Percentiles rank a stretch among this genome's conserved stretches.
phyloP scores from a whole-genome alignment of 2,113 vertebrate genomes.

The Ahaetulla prasina region DNA sequence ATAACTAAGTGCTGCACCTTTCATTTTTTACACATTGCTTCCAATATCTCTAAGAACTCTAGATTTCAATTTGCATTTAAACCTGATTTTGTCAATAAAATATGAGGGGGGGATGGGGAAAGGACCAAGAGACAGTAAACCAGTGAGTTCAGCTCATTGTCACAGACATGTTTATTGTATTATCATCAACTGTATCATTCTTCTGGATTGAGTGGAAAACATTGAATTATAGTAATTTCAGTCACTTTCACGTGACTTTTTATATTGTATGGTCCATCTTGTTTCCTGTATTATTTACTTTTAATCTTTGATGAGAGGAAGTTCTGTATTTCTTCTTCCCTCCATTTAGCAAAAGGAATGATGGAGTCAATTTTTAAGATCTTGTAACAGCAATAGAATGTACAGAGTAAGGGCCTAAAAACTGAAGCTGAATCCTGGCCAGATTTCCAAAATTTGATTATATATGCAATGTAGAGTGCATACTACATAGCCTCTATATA shows the following conservation, averaged over 20 bases:
- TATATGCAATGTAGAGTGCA: background rate
- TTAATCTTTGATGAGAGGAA: background rate
- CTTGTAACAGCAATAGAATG: background rate
- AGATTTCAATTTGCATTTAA: background rate
- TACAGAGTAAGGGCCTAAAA: background rate
- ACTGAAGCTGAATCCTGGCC: background rate
- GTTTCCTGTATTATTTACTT: background rate
- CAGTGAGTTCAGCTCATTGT: background rate
- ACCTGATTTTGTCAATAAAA: background rate
- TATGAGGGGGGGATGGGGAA: too few relatives aligned
- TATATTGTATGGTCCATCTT: background rate
- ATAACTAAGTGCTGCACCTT: background rate
- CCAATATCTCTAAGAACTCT: conserved; percentile 12
- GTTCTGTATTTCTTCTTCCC: background rate
- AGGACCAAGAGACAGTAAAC: background rate
- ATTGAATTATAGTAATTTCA: background rate
- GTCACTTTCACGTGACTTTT: background rate
- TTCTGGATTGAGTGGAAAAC: background rate
- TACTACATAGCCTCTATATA: background rate
- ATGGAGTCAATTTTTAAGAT: background rate
- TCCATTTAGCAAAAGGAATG: background rate
- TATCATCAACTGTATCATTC: background rate
- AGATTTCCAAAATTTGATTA: background rate
- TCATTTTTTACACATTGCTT: background rate
- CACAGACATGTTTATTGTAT: background rate